Evolutionary conservation across 2,888 invertebrate species (phyloP), one percentile per base, ranked within the genome.

Genomic region (Pristionchus entomophagus): DNA sequence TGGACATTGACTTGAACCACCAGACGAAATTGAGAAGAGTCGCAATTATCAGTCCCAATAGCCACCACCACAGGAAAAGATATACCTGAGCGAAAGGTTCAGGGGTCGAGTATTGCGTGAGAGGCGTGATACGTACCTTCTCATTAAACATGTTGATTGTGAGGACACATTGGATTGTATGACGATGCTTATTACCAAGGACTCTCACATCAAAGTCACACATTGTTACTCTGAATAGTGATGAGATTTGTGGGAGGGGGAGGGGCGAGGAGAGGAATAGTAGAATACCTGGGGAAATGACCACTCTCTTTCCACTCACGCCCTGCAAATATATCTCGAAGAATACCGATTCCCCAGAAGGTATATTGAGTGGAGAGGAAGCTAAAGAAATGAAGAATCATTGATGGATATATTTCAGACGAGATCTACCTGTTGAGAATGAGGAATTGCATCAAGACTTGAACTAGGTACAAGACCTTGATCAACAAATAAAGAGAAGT

Each of bases 31-130:
- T 94, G 88, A 93, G 91, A 77, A 93, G 89, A 86, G 94, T 94
- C 86, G 94, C 92, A 26, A 94, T 89, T 62, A 94, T 93, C n/a
- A 95, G 94, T 65, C 94, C 93, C 45, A 95, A 93, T 85, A 94
- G 93, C 95, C 95, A 95, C 92, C 94, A 95, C 95, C 95, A 95
- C 77, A 95, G 92, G 92, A 95, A 95, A 88, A 93, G 88, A 88
- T 91, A 93, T 14, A 93, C 93, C 91, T 91, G 87, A 69, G 81
- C 14, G 41, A 38, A n/a, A n/a, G 19, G 19, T 22, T 62, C 35
- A n/a, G 29, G 2, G 35, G 38, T 22, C 29, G 19, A 26, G 6
- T 12, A 41, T n/a, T n/a, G n/a, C n/a, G n/a, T n/a, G n/a, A n/a
- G n/a, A n/a, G n/a, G n/a, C n/a, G n/a, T n/a, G n/a, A n/a, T n/a